phyloP scores from a whole-genome alignment of 2,797 vertebrate species.

The Tenualosa ilisha region DNA sequence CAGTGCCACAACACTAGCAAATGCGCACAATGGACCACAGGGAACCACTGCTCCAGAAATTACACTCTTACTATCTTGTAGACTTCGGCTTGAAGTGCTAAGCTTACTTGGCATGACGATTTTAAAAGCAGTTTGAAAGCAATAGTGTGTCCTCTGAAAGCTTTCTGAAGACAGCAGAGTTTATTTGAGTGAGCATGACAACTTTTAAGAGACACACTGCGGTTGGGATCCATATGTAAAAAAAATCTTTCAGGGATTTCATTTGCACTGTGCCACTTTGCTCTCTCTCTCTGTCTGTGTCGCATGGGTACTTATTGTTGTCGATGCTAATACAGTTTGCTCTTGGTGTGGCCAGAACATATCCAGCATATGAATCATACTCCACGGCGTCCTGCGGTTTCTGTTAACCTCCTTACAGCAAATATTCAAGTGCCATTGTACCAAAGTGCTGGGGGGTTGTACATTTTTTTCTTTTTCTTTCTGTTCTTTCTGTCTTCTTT shows the following conservation, averaged over 20 bases:
- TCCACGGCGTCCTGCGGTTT: background rate
- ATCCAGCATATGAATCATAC: background rate
- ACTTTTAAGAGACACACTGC: background rate
- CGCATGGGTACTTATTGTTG: background rate
- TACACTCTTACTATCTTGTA: background rate
- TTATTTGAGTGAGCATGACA: background rate
- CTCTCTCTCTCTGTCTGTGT: background rate
- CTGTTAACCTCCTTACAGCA: background rate
- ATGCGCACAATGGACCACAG: background rate
- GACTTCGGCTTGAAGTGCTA: background rate
- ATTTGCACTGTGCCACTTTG: background rate
- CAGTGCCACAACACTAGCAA: background rate
- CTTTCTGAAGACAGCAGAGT: background rate
- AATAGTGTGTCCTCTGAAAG: background rate
- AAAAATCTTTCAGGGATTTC: background rate
- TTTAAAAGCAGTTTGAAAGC: background rate
- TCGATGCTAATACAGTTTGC: background rate
- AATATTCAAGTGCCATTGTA: slow-evolving; percentile 11
- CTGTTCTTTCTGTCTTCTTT: background rate
- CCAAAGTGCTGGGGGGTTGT: background rate
- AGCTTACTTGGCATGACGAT: background rate
- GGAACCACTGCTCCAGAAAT: background rate
- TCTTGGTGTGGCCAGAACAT: background rate
- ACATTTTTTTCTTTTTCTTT: background rate
- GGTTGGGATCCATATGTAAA: background rate